These are phyloP conservation scores for Eilema sororculum DNA, from an alignment of 2,888 invertebrate species.

Conservation along the genomic window DNA sequence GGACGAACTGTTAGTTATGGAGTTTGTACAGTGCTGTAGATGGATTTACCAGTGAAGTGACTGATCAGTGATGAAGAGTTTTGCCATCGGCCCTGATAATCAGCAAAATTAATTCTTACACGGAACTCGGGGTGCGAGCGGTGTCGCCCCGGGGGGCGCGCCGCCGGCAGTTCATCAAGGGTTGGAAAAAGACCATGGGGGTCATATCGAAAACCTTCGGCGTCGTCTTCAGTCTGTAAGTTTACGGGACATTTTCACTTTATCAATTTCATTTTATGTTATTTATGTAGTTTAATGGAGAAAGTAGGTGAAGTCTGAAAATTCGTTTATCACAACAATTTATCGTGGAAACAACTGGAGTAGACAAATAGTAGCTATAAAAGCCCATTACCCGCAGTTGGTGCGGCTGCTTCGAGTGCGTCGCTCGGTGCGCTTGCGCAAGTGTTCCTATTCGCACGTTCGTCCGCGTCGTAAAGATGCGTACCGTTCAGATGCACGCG, in stretches of 20 bases:
- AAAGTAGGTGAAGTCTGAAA: slow-evolving; percentile 44
- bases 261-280: slow-evolving; percentile 9
- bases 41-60: slow-evolving; percentile 69
- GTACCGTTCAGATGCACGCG: slow-evolving; percentile 55
- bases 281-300: slow-evolving; percentile 23
- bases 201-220: slow-evolving; percentile 92
- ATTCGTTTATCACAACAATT: slow-evolving; percentile 61
- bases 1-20: slow-evolving; percentile 60
- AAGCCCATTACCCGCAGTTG: slow-evolving; percentile 59
- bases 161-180: slow-evolving; percentile 84
- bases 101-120: slow-evolving; percentile 84
- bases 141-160: slow-evolving; percentile 81
- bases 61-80: slow-evolving; percentile 70
- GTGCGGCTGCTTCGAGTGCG: slow-evolving; percentile 41
- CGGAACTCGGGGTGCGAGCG: slow-evolving; percentile 77
- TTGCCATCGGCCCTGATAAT: slow-evolving; percentile 55
- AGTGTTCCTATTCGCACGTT: slow-evolving; percentile 79
- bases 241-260: slow-evolving; percentile 53
- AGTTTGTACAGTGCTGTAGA: slow-evolving; percentile 61
- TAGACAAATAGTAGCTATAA: slow-evolving; percentile 62
- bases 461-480: slow-evolving; percentile 50
- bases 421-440: slow-evolving; percentile 71
- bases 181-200: slow-evolving; percentile 89
- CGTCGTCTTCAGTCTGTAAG: slow-evolving; percentile 94
- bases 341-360: slow-evolving; percentile 59